phyloP scores from a whole-genome alignment of 2,888 invertebrate species.

The Torymus auratus region DNA sequence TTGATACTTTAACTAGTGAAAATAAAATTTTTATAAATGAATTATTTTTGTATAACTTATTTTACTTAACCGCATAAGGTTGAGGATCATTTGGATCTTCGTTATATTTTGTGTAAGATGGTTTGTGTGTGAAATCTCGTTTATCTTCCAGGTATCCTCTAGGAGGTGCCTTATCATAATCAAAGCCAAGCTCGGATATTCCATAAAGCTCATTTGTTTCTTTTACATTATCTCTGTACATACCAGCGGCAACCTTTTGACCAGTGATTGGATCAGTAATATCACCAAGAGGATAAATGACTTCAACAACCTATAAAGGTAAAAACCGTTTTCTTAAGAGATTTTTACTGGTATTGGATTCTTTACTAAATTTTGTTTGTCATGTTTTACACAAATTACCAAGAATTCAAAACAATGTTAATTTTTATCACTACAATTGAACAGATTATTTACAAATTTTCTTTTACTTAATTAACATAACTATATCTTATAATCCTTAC shows the following conservation, averaged over 20 bases:
- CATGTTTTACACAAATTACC: too few relatives aligned
- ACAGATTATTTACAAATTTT: too few relatives aligned
- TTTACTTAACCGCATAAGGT: slow-evolving; percentile 81
- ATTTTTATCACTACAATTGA: too few relatives aligned
- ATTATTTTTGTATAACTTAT: slow-evolving; percentile 37
- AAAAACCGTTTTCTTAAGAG: too few relatives aligned
- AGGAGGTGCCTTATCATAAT: slow-evolving; percentile 86
- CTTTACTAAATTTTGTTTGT: too few relatives aligned
- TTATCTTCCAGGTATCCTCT: slow-evolving; percentile 90
- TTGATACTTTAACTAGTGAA: slow-evolving; percentile 31
- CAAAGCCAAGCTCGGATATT: slow-evolving; percentile 82
- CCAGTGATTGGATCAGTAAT: slow-evolving; percentile 91
- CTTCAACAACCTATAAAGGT: slow-evolving; percentile 80
- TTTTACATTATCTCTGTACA: slow-evolving; percentile 87
- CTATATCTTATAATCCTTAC: too few relatives aligned
- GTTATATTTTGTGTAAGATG: slow-evolving; percentile 87
- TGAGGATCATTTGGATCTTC: slow-evolving; percentile 85
- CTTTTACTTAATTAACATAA: too few relatives aligned
- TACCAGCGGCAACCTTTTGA: slow-evolving; percentile 85
- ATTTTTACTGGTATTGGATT: too few relatives aligned
- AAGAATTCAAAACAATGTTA: too few relatives aligned
- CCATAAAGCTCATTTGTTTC: slow-evolving; percentile 84
- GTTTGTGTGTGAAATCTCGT: slow-evolving; percentile 88
- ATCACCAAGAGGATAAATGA: slow-evolving; percentile 90
- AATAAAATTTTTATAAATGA: slow-evolving; percentile 39